Base-by-base conservation (phyloP, 1,140 invertebrate genomes). In the Saccostrea echinata region DNA sequence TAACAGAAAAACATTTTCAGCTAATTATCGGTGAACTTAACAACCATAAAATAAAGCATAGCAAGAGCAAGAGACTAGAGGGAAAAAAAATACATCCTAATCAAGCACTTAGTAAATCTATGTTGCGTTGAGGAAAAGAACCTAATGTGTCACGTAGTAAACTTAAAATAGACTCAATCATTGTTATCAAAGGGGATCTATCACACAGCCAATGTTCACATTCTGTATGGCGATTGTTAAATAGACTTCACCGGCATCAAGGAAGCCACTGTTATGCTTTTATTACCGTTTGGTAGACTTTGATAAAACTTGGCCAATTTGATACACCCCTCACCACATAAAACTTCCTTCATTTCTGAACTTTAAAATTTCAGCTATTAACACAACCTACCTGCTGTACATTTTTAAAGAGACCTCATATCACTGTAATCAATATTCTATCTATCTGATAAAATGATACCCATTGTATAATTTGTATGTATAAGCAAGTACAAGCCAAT, bases 131-230 rank as follows among this genome's bases (percentile, higher is more conserved):
- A 76, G 68, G 27, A 76, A 76, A 30, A 30, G 68, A 76, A 35
- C 68, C 9, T 76, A 33, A 76, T 76, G 68, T 76, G 68, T 76
- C 68, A 76, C 68, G 68, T 76, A 30, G 68, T 27, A 16, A 30
- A 76, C 68, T 76, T 76, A 76, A 76, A 76, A 76, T 76, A 76
- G 68, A 76, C 3, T 76, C 68, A 76, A 76, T 76, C 68, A 76
- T 76, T 76, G 68, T 76, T 76, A 76, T 76, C 68, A 76, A 76
- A 76, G 68, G 68, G 24, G 68, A 76, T 76, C 68, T 76, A 30
- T 76, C 68, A 76, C 68, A 61, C 18, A 1, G 55, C n/a, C 3
- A 1, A 61, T 61, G 55, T 61, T 61, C 18, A 18, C 55, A 4
- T 21, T 21, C 68, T 12, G 3, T 30, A 16, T n/a, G 21, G 24